Evolutionary conservation across 2,888 invertebrate species (phyloP).

Genomic region (Smittia sp.): DNA sequence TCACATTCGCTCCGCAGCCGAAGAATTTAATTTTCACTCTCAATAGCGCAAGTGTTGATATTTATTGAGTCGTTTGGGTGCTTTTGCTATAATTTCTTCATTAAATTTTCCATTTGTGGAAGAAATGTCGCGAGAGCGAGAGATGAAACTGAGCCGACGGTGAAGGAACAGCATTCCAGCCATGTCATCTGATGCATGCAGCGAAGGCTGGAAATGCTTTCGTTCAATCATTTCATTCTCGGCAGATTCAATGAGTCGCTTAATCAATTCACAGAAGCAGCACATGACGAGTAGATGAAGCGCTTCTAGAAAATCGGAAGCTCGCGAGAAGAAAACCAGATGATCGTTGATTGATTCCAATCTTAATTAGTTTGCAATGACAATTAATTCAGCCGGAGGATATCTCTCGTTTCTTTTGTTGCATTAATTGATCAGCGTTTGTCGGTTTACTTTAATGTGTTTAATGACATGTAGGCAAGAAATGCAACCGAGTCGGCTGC

Average conservation of each 20-base stretch:
- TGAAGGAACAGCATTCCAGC: not conserved
- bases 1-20: not conserved
- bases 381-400: not conserved
- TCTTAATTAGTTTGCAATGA: constrained; percentile 14
- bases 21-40: constrained; percentile 9
- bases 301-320: not conserved
- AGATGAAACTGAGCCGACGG: not conserved
- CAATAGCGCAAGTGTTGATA: not conserved
- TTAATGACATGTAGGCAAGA: not conserved
- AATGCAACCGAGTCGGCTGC: not conserved
- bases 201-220: not conserved
- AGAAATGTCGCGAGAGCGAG: not conserved
- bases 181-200: not conserved
- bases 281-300: too few relatives aligned
- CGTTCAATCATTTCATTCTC: not conserved
- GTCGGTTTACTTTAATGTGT: constrained; percentile 4
- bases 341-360: not conserved
- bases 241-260: not conserved
- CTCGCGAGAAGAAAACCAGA: not conserved
- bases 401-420: not conserved
- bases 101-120: constrained; percentile 15
- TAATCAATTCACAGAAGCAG: not conserved
- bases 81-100: constrained; percentile 1
- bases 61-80: not conserved
- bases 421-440: not conserved